Evolutionary conservation across 2,113 vertebrate genomes (phyloP).

Genomic region (Apodemus speciosus): DNA sequence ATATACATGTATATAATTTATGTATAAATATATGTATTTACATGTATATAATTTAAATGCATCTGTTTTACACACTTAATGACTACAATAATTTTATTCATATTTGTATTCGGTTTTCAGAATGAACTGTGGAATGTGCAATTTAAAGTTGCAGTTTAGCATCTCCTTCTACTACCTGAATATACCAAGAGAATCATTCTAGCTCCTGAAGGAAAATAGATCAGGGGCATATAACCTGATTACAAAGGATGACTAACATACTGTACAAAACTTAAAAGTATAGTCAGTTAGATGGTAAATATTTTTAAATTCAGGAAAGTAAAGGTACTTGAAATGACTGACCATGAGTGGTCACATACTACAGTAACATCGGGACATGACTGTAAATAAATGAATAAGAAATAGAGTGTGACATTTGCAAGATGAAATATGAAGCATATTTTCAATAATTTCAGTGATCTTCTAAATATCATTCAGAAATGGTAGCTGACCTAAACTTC

Average conservation of each 20-base stretch:
- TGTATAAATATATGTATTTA: too few species aligned
- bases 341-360: neutral
- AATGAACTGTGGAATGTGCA: neutral
- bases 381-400: conserved; percentile 80
- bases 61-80: neutral
- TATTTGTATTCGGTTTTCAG: neutral
- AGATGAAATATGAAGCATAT: conserved; percentile 77
- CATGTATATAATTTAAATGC: neutral
- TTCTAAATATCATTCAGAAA: conserved; percentile 75
- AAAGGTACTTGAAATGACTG: conserved; percentile 57
- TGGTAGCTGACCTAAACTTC: conserved; percentile 80
- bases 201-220: neutral
- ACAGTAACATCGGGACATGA: conserved; percentile 56
- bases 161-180: neutral
- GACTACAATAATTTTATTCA: neutral
- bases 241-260: neutral
- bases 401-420: conserved; percentile 67
- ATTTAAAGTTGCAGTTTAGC: neutral
- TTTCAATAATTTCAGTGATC: conserved; percentile 80
- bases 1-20: neutral
- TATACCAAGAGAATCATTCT: neutral
- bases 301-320: neutral
- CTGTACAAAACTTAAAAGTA: neutral
- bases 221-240: neutral
- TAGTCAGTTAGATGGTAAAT: neutral